Conservation (phyloP, 2,888 invertebrate species). For the Galeopsomyia nigrocyanea region DNA sequence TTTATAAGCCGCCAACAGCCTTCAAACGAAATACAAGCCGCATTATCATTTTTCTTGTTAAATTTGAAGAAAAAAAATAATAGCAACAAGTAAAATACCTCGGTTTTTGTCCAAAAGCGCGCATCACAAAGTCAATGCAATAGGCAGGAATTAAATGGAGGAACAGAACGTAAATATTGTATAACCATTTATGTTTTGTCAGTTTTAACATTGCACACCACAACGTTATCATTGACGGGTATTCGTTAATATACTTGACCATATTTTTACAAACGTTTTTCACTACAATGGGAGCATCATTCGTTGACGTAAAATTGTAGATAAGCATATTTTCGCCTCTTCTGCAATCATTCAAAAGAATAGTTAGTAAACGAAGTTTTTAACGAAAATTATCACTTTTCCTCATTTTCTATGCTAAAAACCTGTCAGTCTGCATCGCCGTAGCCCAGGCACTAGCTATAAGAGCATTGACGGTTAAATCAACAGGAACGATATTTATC, state of each 20-base stretch:
- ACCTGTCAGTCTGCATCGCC: constrained; percentile 61
- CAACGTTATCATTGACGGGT: constrained; percentile 60
- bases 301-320: constrained; percentile 88
- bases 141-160: constrained; percentile 77
- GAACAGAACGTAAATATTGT: constrained; percentile 61
- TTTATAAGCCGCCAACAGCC: not conserved
- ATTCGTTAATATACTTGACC: constrained; percentile 69
- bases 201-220: not conserved
- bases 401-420: not conserved
- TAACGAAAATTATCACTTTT: not conserved
- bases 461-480: constrained; percentile 78
- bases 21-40: not conserved
- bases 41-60: no score
- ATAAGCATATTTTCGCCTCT: constrained; percentile 71
- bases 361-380: not conserved
- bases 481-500: constrained; percentile 83
- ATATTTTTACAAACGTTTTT: constrained; percentile 73
- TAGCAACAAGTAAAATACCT: not conserved
- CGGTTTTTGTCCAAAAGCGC: constrained; percentile 11
- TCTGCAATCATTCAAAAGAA: constrained; percentile 27
- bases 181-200: not conserved
- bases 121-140: not conserved
- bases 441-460: constrained; percentile 76
- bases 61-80: not conserved
- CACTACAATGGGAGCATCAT: constrained; percentile 86